Percentiles rank a stretch among this genome's conserved stretches.
These are phyloP conservation scores for Megalops atlanticus DNA, from an alignment of 2,113 vertebrate genomes.

Conservation along the genomic window DNA sequence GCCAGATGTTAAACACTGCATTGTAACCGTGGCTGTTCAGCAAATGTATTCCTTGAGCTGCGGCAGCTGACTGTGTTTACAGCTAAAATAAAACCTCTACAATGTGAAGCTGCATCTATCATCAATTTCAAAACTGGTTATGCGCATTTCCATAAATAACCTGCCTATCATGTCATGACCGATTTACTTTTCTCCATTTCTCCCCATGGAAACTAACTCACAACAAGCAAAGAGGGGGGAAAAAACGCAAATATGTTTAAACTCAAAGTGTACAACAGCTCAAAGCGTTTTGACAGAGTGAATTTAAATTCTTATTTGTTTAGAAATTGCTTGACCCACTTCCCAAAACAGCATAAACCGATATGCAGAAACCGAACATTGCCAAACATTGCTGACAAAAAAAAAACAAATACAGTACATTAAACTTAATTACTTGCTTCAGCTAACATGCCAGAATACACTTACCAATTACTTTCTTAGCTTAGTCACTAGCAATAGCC, in stretches of 20 bases:
- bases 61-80: not conserved
- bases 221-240: not conserved
- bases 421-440: slow-evolving; percentile 42
- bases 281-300: slow-evolving; percentile 16
- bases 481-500: slow-evolving; percentile 28
- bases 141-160: not conserved
- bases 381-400: slow-evolving; percentile 9
- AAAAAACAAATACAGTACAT: slow-evolving; percentile 17
- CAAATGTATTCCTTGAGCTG: not conserved
- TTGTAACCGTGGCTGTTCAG: too few species aligned
- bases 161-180: not conserved
- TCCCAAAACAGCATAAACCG: slow-evolving; percentile 40
- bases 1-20: too few species aligned
- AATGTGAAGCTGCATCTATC: not conserved
- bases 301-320: slow-evolving; percentile 31
- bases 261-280: not conserved
- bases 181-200: not conserved
- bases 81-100: not conserved
- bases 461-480: slow-evolving; percentile 42
- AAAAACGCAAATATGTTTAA: not conserved
- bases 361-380: slow-evolving; percentile 26
- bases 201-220: not conserved
- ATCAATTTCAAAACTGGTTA: not conserved
- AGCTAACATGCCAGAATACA: slow-evolving; percentile 36
- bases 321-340: slow-evolving; percentile 44